Evolutionary conservation across 2,797 vertebrate species (phyloP), one percentile per base, ranked within the genome.

Genomic region (Scolopax rusticola): DNA sequence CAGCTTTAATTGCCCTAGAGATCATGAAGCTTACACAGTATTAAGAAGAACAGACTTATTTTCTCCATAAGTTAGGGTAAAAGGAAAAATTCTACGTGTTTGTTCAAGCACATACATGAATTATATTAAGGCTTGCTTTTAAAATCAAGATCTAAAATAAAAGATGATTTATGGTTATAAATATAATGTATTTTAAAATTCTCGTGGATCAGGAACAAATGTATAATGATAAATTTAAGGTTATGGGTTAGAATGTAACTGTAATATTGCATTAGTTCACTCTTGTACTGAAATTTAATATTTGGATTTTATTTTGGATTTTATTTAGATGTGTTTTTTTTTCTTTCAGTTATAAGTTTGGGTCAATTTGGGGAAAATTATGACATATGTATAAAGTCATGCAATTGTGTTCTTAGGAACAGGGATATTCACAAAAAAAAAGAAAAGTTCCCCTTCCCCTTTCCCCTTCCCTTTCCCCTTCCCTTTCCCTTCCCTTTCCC

Each of bases 331-430:
- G 33, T 33, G 33, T 33, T 73, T 73, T 7, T 64, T 57, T 78
- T 43, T n/a, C 27, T 60, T 53, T 61, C 6, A 50, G 43, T 56
- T 30, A 30, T 30, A 56, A 27, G 57, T 69, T 47, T 25, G 7
- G 4, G 2, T 56, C 2, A 2, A 47, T 47, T 47, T 23, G 40
- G 91, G 79, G 89, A 96, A 97, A 97, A 97, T 95, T 95, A 93
- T 94, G 63, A 48, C 7, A 28, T n/a, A 28, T 40, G 1, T 38
- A 20, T 32, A n/a, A 7, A 32, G 19, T 41, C 15, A 41, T 41
- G 41, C 41, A 41, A 41, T 41, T 15, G 15, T 15, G 6, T 41
- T 41, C 41, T 41, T 41, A 15, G 41, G 41, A 41, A 41, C 41
- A 41, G 41, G 41, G 41, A 41, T 41, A 41, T 41, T 41, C 15